Conservation (phyloP, 2,888 invertebrate species). For the Drosophila nigricruria region DNA sequence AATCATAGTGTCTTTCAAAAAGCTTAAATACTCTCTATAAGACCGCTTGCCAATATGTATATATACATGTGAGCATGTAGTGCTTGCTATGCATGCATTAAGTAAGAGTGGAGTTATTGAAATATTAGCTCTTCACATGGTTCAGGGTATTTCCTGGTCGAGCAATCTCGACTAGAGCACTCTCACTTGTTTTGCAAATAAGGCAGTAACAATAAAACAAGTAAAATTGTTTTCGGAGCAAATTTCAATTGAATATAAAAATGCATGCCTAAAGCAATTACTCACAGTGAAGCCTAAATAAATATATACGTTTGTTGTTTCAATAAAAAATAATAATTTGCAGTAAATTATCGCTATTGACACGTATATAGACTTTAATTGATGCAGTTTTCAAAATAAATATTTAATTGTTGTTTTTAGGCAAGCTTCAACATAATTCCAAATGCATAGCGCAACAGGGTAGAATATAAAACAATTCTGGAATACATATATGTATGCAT, state of each 20-base stretch:
- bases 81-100: too few species aligned
- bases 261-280: background rate
- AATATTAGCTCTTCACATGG: too few species aligned
- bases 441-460: background rate
- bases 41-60: too few species aligned
- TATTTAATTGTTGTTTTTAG: background rate
- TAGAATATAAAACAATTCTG: background rate
- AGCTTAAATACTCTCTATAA: too few species aligned
- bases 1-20: too few species aligned
- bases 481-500: background rate
- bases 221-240: background rate
- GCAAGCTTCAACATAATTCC: background rate
- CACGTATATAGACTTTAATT: background rate
- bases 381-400: background rate
- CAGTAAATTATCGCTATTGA: background rate
- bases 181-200: too few species aligned
- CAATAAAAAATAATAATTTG: background rate
- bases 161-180: too few species aligned
- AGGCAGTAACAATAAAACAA: background rate
- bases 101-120: too few species aligned
- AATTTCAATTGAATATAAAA: background rate
- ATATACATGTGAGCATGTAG: too few species aligned
- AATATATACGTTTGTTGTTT: background rate
- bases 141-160: too few species aligned
- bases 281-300: background rate